Percentiles rank a stretch among this genome's conserved stretches.
Evolutionary conservation across 2,113 vertebrate genomes (phyloP).

Genomic region (Sclerurus mexicanus): DNA sequence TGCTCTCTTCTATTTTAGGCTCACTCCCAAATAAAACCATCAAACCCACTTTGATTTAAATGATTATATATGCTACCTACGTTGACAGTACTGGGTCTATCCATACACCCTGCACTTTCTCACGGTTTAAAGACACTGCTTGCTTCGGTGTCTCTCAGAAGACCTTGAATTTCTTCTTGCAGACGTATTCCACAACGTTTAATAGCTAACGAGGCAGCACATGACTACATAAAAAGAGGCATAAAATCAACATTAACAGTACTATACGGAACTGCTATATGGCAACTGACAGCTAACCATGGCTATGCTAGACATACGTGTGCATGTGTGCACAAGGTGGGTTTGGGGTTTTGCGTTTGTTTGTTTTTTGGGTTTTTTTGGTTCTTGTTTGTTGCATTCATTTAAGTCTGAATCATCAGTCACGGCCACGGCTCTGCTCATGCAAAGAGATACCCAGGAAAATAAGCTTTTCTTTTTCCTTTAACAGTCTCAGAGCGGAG

Average conservation of each 20-base stretch:
- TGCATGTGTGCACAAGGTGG: too few relatives aligned
- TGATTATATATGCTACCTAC: not conserved
- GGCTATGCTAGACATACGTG: accelerated
- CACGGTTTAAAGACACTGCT: not conserved
- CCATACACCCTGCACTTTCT: not conserved
- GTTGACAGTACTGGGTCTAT: not conserved
- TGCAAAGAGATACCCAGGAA: not conserved
- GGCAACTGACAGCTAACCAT: not conserved
- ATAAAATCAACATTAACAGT: not conserved
- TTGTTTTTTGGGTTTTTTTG: not conserved
- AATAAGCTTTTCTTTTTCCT: not conserved
- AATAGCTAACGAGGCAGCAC: not conserved
- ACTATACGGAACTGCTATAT: not conserved
- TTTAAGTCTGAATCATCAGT: not conserved
- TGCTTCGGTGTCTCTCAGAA: not conserved
- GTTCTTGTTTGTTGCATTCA: not conserved
- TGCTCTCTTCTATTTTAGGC: not conserved
- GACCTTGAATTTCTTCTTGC: not conserved
- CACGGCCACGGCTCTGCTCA: not conserved
- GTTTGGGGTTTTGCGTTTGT: not conserved
- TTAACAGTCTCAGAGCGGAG: not conserved
- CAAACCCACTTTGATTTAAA: not conserved
- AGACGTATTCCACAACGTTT: not conserved
- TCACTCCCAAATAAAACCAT: not conserved
- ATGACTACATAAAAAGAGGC: not conserved